These are phyloP conservation scores for Nylanderia fulva DNA, from an alignment of 1,140 invertebrate species.

Conservation along the genomic window DNA sequence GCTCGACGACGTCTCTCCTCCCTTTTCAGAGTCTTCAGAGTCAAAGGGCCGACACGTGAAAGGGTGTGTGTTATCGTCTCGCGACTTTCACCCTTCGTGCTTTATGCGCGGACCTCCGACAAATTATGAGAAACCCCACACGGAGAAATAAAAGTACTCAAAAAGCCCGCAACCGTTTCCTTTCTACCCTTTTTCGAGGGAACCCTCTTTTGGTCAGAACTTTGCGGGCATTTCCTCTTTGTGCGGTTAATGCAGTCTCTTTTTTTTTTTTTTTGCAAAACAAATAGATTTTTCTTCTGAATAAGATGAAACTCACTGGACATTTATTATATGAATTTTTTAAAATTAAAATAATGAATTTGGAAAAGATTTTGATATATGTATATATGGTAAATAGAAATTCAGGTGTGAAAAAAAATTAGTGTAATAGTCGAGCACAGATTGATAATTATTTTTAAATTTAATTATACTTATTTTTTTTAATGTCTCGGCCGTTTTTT, in stretches of 20 bases:
- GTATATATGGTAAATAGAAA: too few species aligned
- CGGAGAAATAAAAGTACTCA: not conserved
- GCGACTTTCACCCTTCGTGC: not conserved
- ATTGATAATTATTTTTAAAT: too few species aligned
- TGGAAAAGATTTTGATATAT: too few species aligned
- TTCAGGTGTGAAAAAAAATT: too few species aligned
- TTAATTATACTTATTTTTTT: too few species aligned
- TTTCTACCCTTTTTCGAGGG: not conserved
- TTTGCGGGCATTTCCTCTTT: not conserved
- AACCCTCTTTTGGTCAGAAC: not conserved
- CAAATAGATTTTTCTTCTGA: too few species aligned
- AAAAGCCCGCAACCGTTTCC: not conserved
- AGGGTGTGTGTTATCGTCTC: constrained; percentile 64
- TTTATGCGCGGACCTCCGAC: constrained; percentile 29
- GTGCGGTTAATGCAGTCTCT: not conserved
- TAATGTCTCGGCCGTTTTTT: too few species aligned
- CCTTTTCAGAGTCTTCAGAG: constrained; percentile 35
- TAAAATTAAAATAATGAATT: too few species aligned
- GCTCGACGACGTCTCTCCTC: constrained; percentile 20
- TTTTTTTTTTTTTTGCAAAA: not conserved
- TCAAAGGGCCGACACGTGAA: constrained; percentile 32
- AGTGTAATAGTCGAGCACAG: too few species aligned
- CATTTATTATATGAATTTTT: too few species aligned
- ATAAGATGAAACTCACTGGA: too few species aligned
- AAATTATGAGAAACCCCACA: constrained; percentile 11